Base-by-base conservation (phyloP, 92 coral and sea anemone genomes). In the Siderastrea radians region DNA sequence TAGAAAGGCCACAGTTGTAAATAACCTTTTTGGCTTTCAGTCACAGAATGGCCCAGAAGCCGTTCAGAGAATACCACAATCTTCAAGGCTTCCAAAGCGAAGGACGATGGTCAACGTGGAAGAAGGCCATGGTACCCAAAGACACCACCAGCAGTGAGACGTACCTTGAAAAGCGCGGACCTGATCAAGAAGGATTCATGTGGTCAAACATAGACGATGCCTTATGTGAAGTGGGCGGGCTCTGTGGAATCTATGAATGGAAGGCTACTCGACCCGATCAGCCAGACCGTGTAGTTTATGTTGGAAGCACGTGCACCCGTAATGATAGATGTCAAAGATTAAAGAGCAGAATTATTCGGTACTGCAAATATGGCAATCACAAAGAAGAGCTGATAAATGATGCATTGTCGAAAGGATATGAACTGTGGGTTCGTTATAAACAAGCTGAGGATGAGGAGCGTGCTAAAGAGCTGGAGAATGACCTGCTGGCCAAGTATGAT, bases 211-310 rank as follows among this genome's bases (percentile, higher is more conserved):
- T 86, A 19, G 69, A 19, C n/a, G 4, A 16, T 6, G 84, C 72
- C n/a, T 74, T 93, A 15, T 59, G 54, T 55, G 66, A 46, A 3
- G 9, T 9, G 7, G 85, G 52, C 47, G 1, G 38, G n/a, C 61
- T 70, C 16, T 90, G 92, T 75, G 96, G 94, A 55, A 93, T 94
- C 26, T 94, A 94, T 74, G 94, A 94, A 78, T 94, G 94, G 94
- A 62, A 43, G 46, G 94, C 91, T 52, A 90, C 57, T 13, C 4
- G 17, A 64, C 4, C 6, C 10, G 15, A 1, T 15, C 90, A 73
- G 67, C 70, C 81, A 43, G 53, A 68, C 11, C 8, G 50, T 7
- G 94, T 81, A 10, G 96, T 91, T 11, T 94, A 94, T 61, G 73
- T 94, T 69, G 94, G 94, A 9, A 91, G 94, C 51, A 91, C 96